Base-by-base conservation (phyloP, 2,888 invertebrate genomes). In the Dromius quadrimaculatus region DNA sequence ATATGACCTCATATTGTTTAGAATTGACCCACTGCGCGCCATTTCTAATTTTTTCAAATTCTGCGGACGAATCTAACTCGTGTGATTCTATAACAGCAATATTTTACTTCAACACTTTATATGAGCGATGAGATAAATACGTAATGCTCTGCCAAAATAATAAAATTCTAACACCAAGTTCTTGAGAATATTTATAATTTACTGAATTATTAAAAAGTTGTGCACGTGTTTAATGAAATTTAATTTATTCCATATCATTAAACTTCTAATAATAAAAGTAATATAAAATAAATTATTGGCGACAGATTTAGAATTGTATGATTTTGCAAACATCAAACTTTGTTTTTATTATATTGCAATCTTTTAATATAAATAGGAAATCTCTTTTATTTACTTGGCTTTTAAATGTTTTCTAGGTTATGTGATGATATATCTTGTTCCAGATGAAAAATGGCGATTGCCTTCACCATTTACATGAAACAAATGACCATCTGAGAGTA, bases 141-240 rank as follows among this genome's bases (percentile, higher is more conserved):
- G n/a, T n/a, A n/a, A n/a, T n/a, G n/a, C n/a, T n/a, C n/a, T 59
- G 59, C 59, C 59, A 59, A 59, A 34, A 59, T 59, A 59, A 59
- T 36, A 59, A 54, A 54, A 54, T 36, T 34, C 36, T 34, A 20
- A 36, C 13, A 38, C 17, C 57, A 34, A 19, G 36, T 34, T 22
- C 36, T 57, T 17, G 11, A 36, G 20, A 59, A 34, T 36, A 59
- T 36, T 59, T 57, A 32, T 57, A 17, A 36, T 57, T 32, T 59
- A 0, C 11, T 6, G 20, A 38, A 36, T 59, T 59, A 20, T 36
- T 34, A 19, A 54, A 8, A 54, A 2, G 28, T 8, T 54, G 28
- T 15, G 11, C 50, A 54, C 28, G 28, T 23, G 4, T 13, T 28
- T 9, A 28, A 54, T 28, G 15, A 28, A 54, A 15, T 47, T 11